phyloP scores from a whole-genome alignment of 2,888 invertebrate species.

The Ditula angustiorana region DNA sequence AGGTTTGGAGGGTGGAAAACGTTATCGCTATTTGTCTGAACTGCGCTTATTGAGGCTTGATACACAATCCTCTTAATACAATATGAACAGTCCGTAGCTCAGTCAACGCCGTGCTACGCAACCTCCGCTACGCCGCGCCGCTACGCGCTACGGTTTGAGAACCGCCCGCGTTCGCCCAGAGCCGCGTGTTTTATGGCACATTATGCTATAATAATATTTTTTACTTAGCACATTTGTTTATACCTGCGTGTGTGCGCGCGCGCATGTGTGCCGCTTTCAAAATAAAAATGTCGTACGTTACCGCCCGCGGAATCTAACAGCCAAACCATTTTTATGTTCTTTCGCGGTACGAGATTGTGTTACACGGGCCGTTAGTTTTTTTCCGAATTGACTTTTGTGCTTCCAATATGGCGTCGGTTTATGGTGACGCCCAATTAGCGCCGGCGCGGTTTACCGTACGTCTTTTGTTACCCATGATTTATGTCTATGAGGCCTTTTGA shows the following conservation, averaged over 20 bases:
- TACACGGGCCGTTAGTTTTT: constrained; percentile 62
- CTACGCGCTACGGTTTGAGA: constrained; percentile 66
- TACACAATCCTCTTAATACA: too few species aligned
- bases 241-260: constrained; percentile 51
- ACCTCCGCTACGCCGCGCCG: constrained; percentile 18
- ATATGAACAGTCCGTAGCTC: not conserved
- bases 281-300: constrained; percentile 73
- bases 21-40: too few species aligned
- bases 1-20: too few species aligned
- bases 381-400: constrained; percentile 58
- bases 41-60: too few species aligned
- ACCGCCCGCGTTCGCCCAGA: constrained; percentile 56
- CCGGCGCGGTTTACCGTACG: constrained; percentile 52
- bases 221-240: constrained; percentile 83
- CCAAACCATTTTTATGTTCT: constrained; percentile 72
- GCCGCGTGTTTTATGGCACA: constrained; percentile 81
- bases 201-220: constrained; percentile 84
- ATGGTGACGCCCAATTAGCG: constrained; percentile 58
- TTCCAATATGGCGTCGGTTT: constrained; percentile 58
- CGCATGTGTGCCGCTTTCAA: constrained; percentile 52
- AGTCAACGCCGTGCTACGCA: constrained; percentile 15
- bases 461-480: constrained; percentile 79
- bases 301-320: constrained; percentile 69
- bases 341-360: constrained; percentile 77
- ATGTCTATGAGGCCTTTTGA: constrained; percentile 58